Evolutionary conservation across 2,888 invertebrate genomes (phyloP).

Genomic region (Standfussiana lucernea): DNA sequence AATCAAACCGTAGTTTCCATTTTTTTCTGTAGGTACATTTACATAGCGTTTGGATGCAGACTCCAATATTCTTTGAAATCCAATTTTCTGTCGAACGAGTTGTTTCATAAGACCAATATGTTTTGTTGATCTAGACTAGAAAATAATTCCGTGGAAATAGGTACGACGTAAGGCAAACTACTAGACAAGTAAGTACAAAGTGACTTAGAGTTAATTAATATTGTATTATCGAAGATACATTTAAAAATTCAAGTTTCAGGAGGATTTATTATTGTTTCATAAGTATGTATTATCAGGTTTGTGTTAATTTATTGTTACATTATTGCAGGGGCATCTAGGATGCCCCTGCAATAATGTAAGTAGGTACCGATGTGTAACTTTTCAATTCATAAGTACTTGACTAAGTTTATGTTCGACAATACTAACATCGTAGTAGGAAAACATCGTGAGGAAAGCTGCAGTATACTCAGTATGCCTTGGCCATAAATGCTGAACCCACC

Average conservation of each 20-base stretch:
- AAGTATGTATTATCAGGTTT: too few species aligned
- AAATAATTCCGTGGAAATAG: conserved; percentile 21
- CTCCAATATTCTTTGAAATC: conserved; percentile 66
- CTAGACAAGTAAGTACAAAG: too few species aligned
- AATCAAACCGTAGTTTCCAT: conserved; percentile 50
- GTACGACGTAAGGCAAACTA: conserved; percentile 7
- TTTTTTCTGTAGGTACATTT: conserved; percentile 55
- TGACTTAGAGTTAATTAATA: conserved; percentile 2
- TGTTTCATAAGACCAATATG: conserved; percentile 61
- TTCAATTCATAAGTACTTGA: neutral
- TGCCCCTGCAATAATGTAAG: too few species aligned
- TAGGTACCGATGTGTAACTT: neutral
- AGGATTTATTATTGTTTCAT: neutral
- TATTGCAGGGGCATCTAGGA: neutral
- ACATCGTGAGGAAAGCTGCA: too few species aligned
- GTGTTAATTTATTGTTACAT: neutral
- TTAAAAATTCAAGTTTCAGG: neutral
- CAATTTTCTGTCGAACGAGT: conserved; percentile 63
- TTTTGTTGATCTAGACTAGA: conserved; percentile 46
- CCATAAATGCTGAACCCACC: too few species aligned
- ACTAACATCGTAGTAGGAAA: neutral
- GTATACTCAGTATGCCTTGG: too few species aligned
- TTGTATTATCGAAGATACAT: neutral
- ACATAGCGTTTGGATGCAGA: conserved; percentile 58
- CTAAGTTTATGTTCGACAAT: neutral